A percentile compares a stretch with the other conserved stretches of the same genome.
These are phyloP conservation scores for Peromyscus nudipes DNA, from an alignment of 2,797 vertebrate species.

Conservation along the genomic window DNA sequence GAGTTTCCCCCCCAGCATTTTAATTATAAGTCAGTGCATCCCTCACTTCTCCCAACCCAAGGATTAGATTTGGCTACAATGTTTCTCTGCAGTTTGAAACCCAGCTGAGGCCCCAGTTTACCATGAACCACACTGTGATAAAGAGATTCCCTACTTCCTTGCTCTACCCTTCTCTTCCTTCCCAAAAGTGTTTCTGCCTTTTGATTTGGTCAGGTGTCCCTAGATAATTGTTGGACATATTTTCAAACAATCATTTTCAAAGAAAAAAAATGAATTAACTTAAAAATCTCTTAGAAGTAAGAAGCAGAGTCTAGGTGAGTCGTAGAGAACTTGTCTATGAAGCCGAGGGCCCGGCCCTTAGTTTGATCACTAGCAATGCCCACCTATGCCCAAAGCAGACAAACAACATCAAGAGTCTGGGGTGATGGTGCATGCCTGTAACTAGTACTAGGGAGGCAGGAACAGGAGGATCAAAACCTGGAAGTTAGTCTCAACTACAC, in stretches of 20 bases:
- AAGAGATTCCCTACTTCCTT: background rate
- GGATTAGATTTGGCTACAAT: slow-evolving; percentile 29
- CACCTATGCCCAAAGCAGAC: background rate
- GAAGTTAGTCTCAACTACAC: background rate
- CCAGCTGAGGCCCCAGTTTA: slow-evolving; percentile 34
- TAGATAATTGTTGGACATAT: background rate
- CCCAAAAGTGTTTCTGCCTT: slow-evolving; percentile 27
- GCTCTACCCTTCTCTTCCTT: background rate
- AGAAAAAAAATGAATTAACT: background rate
- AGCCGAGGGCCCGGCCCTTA: background rate
- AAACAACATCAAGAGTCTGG: background rate
- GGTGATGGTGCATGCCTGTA: background rate
- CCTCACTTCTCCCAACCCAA: slow-evolving; percentile 62
- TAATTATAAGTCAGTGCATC: slow-evolving; percentile 37
- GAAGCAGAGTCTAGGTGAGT: background rate
- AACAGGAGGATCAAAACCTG: background rate
- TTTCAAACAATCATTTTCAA: slow-evolving; percentile 15
- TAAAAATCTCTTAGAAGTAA: slow-evolving; percentile 29
- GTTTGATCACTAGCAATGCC: background rate
- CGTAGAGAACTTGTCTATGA: background rate
- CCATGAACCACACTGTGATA: background rate
- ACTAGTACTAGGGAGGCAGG: background rate
- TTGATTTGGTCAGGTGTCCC: background rate
- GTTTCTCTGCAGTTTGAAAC: slow-evolving; percentile 49
- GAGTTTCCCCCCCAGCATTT: slow-evolving; percentile 55